These are phyloP conservation scores for Octodon degus DNA, from an alignment of 2,113 vertebrate genomes.

Conservation along the genomic window DNA sequence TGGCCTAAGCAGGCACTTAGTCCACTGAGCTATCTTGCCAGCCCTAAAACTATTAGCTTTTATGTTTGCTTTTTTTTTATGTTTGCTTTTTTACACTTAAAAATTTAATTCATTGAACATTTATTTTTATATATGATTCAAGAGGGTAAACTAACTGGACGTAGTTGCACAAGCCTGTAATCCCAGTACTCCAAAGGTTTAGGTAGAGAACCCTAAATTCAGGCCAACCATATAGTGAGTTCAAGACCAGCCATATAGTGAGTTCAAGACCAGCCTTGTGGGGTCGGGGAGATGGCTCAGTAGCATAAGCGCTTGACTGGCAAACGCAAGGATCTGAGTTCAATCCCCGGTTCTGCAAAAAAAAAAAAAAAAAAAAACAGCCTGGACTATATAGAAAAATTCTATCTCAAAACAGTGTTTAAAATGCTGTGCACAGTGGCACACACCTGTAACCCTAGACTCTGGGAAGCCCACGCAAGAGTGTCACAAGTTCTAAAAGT, in stretches of 20 bases:
- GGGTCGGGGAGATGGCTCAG: no score
- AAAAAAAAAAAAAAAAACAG: no score
- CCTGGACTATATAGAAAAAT: not conserved
- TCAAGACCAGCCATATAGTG: not conserved
- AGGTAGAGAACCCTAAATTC: not conserved
- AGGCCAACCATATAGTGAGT: not conserved
- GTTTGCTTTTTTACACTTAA: not conserved
- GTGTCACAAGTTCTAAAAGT: not conserved
- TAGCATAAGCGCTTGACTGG: no score
- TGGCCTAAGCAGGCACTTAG: no score
- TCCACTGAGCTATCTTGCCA: no score
- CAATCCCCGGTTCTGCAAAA: no score
- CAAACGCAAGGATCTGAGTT: no score
- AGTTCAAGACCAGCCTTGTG: no score
- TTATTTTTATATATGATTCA: constrained; percentile 14
- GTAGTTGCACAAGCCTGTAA: not conserved
- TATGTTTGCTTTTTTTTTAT: not conserved
- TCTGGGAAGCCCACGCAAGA: not conserved
- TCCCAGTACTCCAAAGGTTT: not conserved
- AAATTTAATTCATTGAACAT: not conserved
- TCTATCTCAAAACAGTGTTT: not conserved
- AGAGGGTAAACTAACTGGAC: not conserved
- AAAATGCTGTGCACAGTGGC: not conserved
- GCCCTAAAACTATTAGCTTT: no score
- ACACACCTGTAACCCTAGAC: not conserved